Conservation (phyloP, 1,140 invertebrate species). For the Lithobius niger region DNA sequence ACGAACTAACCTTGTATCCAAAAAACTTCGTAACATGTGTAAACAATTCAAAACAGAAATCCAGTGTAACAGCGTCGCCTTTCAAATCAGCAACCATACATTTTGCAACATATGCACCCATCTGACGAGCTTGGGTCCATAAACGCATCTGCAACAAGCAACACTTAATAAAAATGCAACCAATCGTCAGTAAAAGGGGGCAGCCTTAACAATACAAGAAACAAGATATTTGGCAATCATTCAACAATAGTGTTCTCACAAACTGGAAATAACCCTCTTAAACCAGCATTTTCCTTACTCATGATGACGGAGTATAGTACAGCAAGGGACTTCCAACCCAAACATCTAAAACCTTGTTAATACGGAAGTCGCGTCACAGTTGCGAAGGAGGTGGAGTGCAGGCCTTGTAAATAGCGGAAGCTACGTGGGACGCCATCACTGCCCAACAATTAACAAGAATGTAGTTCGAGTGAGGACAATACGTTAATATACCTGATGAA, state of each 20-base stretch:
- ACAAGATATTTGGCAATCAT: not conserved
- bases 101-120: slow-evolving; percentile 87
- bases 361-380: too few species aligned
- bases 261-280: too few species aligned
- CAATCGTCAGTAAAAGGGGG: not conserved
- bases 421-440: too few species aligned
- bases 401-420: too few species aligned
- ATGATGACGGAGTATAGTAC: too few species aligned
- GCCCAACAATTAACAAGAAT: too few species aligned
- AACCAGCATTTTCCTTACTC: too few species aligned
- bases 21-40: slow-evolving; percentile 92
- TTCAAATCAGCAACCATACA: slow-evolving; percentile 58
- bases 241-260: not conserved
- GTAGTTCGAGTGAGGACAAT: too few species aligned
- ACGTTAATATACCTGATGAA: too few species aligned
- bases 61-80: slow-evolving; percentile 47
- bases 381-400: too few species aligned
- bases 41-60: slow-evolving; percentile 96
- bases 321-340: too few species aligned
- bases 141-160: slow-evolving; percentile 58
- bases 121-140: slow-evolving; percentile 96
- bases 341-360: too few species aligned
- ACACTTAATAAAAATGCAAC: slow-evolving; percentile 7
- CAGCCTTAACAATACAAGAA: slow-evolving; percentile 4
- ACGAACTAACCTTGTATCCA: slow-evolving; percentile 71